These are phyloP conservation scores for Anas bernieri DNA, from an alignment of 2,797 vertebrate species.

Conservation along the genomic window DNA sequence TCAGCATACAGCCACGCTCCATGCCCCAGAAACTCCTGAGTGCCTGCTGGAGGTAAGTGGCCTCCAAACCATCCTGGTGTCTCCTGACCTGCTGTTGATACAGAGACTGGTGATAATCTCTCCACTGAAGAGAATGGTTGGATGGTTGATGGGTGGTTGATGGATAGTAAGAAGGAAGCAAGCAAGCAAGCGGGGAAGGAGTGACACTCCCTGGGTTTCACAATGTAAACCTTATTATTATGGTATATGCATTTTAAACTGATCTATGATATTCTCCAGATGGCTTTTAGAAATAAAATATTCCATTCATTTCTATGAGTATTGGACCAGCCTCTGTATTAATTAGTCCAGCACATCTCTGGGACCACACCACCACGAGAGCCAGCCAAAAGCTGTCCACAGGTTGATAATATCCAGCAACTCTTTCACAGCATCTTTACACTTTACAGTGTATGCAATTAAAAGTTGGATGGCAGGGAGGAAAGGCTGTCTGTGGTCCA, in stretches of 20 bases:
- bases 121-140: background rate
- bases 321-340: background rate
- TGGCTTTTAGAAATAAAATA: background rate
- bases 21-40: background rate
- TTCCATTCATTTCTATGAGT: background rate
- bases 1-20: background rate
- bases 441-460: background rate
- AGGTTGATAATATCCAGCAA: background rate
- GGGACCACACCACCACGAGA: fast-evolving
- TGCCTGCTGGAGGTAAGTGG: background rate
- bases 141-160: background rate
- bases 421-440: background rate
- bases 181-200: background rate
- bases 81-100: background rate
- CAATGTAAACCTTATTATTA: background rate
- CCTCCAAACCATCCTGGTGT: background rate
- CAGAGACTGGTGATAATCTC: background rate
- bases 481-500: background rate
- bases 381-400: background rate
- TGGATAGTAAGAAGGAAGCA: too few species aligned
- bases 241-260: background rate
- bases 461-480: background rate
- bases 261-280: background rate
- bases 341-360: background rate
- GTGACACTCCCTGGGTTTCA: too few species aligned